phyloP scores from a whole-genome alignment of 2,113 vertebrate genomes.

The Cyprinodon brontotheroides region DNA sequence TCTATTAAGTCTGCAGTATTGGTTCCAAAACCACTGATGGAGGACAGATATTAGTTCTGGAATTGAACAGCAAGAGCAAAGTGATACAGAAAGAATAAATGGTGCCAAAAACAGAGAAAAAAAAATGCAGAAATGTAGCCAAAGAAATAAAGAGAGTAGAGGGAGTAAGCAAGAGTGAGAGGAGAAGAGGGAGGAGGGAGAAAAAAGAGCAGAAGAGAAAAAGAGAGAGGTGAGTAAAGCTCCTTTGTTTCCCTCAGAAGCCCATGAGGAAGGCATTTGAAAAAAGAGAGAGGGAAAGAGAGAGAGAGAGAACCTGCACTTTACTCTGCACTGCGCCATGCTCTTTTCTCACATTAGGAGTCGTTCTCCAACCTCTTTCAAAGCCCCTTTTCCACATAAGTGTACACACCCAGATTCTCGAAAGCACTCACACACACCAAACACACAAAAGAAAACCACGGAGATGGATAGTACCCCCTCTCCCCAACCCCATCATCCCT shows the following conservation, averaged over 20 bases:
- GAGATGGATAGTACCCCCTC: constrained; percentile 55
- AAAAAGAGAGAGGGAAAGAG: constrained; percentile 31
- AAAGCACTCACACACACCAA: constrained; percentile 14
- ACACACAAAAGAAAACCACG: constrained; percentile 23
- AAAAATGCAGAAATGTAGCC: constrained; percentile 40
- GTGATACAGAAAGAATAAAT: not conserved
- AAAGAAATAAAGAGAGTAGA: constrained; percentile 37
- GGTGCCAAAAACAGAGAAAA: constrained; percentile 20
- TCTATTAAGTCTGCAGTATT: constrained; percentile 34
- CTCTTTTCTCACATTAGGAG: constrained; percentile 62
- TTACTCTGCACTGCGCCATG: constrained; percentile 76
- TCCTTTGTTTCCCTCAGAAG: constrained; percentile 67
- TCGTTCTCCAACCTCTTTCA: constrained; percentile 61
- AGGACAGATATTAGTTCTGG: constrained; percentile 49
- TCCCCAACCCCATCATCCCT: constrained; percentile 56
- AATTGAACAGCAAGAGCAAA: constrained; percentile 36
- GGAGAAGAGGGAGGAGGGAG: constrained; percentile 14
- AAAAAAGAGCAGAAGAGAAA: constrained; percentile 23
- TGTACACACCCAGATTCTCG: constrained; percentile 45
- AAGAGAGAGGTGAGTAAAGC: constrained; percentile 51
- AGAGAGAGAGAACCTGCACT: constrained; percentile 49
- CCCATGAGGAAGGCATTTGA: constrained; percentile 62
- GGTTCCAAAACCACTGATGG: constrained; percentile 46
- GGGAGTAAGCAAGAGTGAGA: not conserved
- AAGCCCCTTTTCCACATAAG: constrained; percentile 47